Evolutionary conservation across 2,797 vertebrate genomes (phyloP).

Genomic region (Atherinosoma microstoma): DNA sequence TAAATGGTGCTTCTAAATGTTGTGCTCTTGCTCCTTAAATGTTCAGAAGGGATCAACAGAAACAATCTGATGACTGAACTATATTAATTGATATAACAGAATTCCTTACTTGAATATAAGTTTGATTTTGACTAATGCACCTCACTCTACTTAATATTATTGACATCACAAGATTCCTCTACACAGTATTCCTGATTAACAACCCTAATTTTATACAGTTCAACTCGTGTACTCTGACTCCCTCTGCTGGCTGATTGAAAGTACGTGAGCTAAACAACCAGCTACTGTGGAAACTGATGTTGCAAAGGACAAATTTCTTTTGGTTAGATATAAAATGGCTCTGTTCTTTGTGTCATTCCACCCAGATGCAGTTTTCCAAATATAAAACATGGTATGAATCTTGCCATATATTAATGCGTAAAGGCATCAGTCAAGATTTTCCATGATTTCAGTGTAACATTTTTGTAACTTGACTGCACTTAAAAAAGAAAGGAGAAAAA

Average conservation of each 20-base stretch:
- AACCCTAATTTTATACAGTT: neutral
- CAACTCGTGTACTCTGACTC: constrained; percentile 49
- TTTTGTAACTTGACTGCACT: neutral
- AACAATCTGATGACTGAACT: neutral
- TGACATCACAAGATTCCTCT: neutral
- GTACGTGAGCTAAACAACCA: neutral
- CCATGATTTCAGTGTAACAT: neutral
- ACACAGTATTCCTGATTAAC: neutral
- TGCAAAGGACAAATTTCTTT: neutral
- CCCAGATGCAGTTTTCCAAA: neutral
- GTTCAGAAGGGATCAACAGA: neutral
- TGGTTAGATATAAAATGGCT: too few relatives aligned
- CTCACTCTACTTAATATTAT: neutral
- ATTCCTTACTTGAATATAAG: neutral
- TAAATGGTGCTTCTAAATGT: neutral
- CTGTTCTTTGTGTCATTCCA: neutral
- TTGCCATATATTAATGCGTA: neutral
- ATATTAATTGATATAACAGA: neutral
- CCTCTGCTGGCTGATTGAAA: constrained; percentile 57
- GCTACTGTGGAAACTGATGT: neutral
- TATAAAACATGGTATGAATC: neutral
- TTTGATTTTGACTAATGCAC: neutral
- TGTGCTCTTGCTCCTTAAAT: neutral
- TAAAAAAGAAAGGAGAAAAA: neutral
- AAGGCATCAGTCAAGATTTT: neutral